A percentile compares a stretch with the other conserved stretches of the same genome.
Evolutionary conservation across 2,888 invertebrate species (phyloP).

Genomic region (Cinara cedri): DNA sequence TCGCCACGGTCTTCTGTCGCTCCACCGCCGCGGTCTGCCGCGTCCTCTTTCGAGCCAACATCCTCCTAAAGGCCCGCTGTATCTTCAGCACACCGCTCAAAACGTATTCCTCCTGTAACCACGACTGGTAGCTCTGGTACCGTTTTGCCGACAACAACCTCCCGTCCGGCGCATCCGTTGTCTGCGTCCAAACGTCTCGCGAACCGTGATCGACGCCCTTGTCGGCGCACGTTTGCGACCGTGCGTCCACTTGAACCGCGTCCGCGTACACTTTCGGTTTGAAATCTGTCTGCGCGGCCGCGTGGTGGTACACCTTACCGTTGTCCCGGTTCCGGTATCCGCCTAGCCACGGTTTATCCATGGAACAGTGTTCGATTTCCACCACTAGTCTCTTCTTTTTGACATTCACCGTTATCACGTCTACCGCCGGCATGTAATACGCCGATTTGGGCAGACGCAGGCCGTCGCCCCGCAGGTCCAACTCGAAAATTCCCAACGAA

Average conservation of each 20-base stretch:
- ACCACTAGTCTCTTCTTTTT: constrained; percentile 63
- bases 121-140: constrained; percentile 69
- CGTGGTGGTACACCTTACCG: constrained; percentile 78
- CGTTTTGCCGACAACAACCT: constrained; percentile 68
- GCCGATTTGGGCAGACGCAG: constrained; percentile 14
- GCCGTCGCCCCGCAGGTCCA: constrained; percentile 56
- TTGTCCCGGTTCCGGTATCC: constrained; percentile 78
- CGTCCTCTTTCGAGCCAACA: background rate
- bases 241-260: constrained; percentile 70
- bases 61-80: constrained; percentile 12
- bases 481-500: constrained; percentile 61
- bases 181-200: constrained; percentile 46
- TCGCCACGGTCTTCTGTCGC: background rate
- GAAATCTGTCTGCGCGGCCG: constrained; percentile 72
- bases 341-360: constrained; percentile 79
- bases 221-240: constrained; percentile 57
- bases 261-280: constrained; percentile 65
- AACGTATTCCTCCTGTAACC: constrained; percentile 4
- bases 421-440: constrained; percentile 62
- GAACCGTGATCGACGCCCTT: background rate
- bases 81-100: constrained; percentile 10
- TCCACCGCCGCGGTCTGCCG: background rate
- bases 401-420: constrained; percentile 68
- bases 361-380: constrained; percentile 68
- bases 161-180: constrained; percentile 66